Evolutionary conservation across 1,140 invertebrate genomes (phyloP).

Genomic region (Drosophila saltans): DNA sequence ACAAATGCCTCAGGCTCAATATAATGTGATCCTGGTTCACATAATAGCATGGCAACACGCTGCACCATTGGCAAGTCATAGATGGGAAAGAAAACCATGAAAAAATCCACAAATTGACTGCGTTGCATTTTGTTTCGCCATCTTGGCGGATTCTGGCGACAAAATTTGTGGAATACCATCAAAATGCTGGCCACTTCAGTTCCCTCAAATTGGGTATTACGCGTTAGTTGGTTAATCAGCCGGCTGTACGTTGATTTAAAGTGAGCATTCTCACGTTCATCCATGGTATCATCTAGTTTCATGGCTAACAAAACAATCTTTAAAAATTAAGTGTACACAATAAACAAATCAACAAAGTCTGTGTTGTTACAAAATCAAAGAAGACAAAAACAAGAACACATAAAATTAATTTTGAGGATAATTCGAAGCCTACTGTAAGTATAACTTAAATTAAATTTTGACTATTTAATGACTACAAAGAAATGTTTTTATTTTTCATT

Average conservation of each 20-base stretch:
- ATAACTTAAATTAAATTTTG: no score
- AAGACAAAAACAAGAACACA: not conserved
- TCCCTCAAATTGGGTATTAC: slow-evolving; percentile 6
- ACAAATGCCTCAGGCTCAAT: slow-evolving; percentile 15
- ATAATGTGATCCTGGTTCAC: not conserved
- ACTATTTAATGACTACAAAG: no score
- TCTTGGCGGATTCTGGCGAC: slow-evolving; percentile 6
- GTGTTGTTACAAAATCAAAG: not conserved
- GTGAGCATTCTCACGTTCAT: slow-evolving; percentile 13
- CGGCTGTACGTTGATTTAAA: slow-evolving; percentile 1
- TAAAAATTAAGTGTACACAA: not conserved
- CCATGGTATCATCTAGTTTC: slow-evolving; percentile 4
- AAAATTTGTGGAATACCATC: slow-evolving; percentile 16
- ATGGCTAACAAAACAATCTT: not conserved
- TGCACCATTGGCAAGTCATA: slow-evolving; percentile 6
- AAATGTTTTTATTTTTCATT: no score
- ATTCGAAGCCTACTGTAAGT: not conserved
- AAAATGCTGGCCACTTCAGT: slow-evolving; percentile 16
- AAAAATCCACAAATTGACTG: slow-evolving; percentile 1
- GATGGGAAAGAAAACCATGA: slow-evolving; percentile 6
- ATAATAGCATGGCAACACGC: not conserved
- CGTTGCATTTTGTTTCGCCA: slow-evolving; percentile 10
- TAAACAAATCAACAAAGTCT: not conserved
- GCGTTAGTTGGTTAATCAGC: not conserved
- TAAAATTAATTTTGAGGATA: not conserved